phyloP scores from a whole-genome alignment of 2,888 invertebrate species.

The Keiferia lycopersicella region DNA sequence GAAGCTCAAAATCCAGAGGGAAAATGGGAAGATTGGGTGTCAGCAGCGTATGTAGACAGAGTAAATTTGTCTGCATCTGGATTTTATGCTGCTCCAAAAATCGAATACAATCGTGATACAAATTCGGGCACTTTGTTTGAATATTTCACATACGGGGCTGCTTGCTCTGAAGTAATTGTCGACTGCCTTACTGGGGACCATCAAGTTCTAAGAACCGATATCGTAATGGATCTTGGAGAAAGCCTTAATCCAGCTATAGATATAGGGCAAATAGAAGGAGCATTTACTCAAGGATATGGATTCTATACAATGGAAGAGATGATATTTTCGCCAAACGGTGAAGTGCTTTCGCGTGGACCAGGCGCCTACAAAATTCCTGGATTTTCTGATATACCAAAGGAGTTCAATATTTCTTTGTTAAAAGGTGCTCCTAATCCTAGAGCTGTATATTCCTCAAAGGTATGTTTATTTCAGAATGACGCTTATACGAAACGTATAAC shows the following conservation, averaged over 20 bases:
- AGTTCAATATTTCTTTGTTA: conserved; percentile 91
- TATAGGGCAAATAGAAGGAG: conserved; percentile 95
- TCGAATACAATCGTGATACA: conserved; percentile 82
- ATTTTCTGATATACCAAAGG: conserved; percentile 89
- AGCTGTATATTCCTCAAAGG: conserved; percentile 95
- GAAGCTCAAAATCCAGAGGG: conserved; percentile 84
- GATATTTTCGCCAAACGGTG: conserved; percentile 87
- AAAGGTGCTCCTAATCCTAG: conserved; percentile 90
- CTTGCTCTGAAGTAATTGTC: conserved; percentile 91
- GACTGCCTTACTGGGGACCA: conserved; percentile 94
- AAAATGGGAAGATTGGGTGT: conserved; percentile 90
- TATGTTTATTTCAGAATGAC: conserved; percentile 45
- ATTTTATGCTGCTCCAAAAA: conserved; percentile 85
- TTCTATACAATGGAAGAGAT: conserved; percentile 91
- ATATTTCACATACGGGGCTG: conserved; percentile 91
- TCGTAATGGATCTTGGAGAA: conserved; percentile 95
- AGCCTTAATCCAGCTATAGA: conserved; percentile 95
- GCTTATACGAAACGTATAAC: not conserved
- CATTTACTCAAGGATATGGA: conserved; percentile 93
- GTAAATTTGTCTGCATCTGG: conserved; percentile 88
- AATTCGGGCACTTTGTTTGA: conserved; percentile 86
- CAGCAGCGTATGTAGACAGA: conserved; percentile 84
- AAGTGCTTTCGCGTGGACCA: conserved; percentile 87
- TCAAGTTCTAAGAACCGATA: conserved; percentile 89
- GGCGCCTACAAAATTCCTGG: conserved; percentile 93